These are phyloP conservation scores for Lycaena phlaeas DNA, from an alignment of 2,888 invertebrate species.

Conservation along the genomic window DNA sequence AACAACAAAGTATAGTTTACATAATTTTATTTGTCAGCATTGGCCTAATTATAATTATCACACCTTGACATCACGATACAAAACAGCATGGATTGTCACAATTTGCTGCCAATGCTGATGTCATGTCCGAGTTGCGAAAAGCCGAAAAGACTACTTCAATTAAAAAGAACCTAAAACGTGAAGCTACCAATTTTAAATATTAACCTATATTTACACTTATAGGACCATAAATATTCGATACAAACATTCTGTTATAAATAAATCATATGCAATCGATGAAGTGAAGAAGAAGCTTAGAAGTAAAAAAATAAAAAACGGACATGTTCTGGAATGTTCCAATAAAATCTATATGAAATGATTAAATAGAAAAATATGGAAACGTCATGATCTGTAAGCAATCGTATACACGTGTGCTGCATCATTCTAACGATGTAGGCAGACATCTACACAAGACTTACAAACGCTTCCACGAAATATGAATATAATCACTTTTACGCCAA, in stretches of 20 bases:
- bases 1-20: slow-evolving; percentile 30
- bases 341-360: not conserved
- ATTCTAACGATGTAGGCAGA: slow-evolving; percentile 61
- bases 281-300: not conserved
- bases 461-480: not conserved
- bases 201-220: slow-evolving; percentile 66
- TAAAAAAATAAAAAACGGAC: not conserved
- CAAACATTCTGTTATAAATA: slow-evolving; percentile 26
- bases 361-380: not conserved
- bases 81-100: not conserved
- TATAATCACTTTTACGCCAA: slow-evolving; percentile 1
- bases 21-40: slow-evolving; percentile 54
- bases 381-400: slow-evolving; percentile 32
- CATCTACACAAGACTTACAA: slow-evolving; percentile 51
- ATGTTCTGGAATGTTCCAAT: not conserved
- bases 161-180: slow-evolving; percentile 33
- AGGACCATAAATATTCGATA: slow-evolving; percentile 51
- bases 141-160: slow-evolving; percentile 21
- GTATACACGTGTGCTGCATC: slow-evolving; percentile 70
- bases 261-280: slow-evolving; percentile 39
- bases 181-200: slow-evolving; percentile 65
- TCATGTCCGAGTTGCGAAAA: slow-evolving; percentile 28
- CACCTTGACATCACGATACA: slow-evolving; percentile 1
- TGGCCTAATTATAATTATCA: slow-evolving; percentile 25
- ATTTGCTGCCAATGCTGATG: slow-evolving; percentile 15